These are phyloP conservation scores for Elysia chlorotica DNA, from an alignment of 1,140 invertebrate species.

Conservation along the genomic window DNA sequence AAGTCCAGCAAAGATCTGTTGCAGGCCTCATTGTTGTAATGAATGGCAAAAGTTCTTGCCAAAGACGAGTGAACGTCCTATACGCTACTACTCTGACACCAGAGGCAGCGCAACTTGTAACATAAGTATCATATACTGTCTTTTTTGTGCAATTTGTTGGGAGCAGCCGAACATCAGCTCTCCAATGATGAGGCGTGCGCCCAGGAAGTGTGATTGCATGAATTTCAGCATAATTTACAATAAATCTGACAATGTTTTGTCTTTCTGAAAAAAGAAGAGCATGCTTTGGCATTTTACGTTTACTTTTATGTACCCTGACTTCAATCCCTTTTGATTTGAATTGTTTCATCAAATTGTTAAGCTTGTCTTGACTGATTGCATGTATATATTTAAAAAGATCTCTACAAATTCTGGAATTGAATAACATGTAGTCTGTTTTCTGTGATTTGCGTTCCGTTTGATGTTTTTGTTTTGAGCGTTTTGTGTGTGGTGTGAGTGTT, in stretches of 20 bases:
- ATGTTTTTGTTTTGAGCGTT: neutral
- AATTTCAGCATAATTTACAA: slow-evolving; percentile 7
- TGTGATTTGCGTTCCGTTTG: neutral
- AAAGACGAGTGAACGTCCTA: neutral
- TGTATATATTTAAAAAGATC: neutral
- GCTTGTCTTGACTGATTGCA: neutral
- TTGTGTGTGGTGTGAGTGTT: neutral
- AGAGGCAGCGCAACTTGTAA: neutral
- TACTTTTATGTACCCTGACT: neutral
- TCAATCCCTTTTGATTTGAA: neutral
- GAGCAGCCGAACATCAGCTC: neutral
- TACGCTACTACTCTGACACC: too few relatives aligned
- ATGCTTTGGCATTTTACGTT: neutral
- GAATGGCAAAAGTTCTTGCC: neutral
- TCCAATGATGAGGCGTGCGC: neutral
- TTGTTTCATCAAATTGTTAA: neutral
- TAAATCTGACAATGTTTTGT: neutral
- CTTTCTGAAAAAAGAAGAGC: neutral
- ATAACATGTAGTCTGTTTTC: neutral
- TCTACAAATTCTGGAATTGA: neutral
- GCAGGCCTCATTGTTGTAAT: neutral
- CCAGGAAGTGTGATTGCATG: slow-evolving; percentile 1
- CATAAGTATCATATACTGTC: neutral
- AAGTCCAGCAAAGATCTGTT: neutral
- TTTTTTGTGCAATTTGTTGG: neutral